These are phyloP conservation scores for Yoshiicerus persimilis DNA, from an alignment of 1,140 invertebrate species.

Conservation along the genomic window DNA sequence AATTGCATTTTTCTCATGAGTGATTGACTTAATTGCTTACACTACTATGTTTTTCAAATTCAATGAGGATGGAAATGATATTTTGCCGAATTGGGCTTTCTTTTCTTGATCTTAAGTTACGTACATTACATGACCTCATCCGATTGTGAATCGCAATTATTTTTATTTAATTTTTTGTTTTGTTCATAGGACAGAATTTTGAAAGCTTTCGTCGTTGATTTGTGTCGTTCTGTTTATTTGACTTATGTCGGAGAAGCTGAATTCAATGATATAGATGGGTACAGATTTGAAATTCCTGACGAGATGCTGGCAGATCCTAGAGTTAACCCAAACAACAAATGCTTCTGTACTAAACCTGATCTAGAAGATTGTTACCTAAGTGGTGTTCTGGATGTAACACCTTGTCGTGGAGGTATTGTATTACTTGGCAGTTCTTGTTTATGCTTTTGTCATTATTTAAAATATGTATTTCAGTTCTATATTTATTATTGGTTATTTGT, in stretches of 20 bases:
- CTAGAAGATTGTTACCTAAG: background rate
- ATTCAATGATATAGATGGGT: background rate
- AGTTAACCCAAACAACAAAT: background rate
- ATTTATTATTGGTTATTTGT: too few species aligned
- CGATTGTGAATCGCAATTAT: too few species aligned
- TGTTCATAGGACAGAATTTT: background rate
- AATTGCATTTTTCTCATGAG: too few species aligned
- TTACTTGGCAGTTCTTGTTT: too few species aligned
- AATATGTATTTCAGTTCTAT: too few species aligned
- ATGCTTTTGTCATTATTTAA: too few species aligned
- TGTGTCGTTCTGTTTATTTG: constrained; percentile 30
- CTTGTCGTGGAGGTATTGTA: background rate
- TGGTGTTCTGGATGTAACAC: background rate
- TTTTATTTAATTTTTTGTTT: background rate
- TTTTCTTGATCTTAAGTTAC: too few species aligned
- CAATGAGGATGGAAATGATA: too few species aligned
- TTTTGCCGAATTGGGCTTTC: too few species aligned
- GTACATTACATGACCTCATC: too few species aligned
- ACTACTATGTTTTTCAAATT: too few species aligned
- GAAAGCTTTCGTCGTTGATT: constrained; percentile 15
- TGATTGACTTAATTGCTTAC: too few species aligned
- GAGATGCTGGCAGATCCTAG: background rate
- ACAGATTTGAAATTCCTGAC: background rate
- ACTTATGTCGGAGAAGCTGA: background rate
- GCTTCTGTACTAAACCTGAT: background rate